A percentile compares a stretch with the other conserved stretches of the same genome.
phyloP scores from a whole-genome alignment of 2,113 vertebrate genomes.

The Brachypodius melanocephalos region DNA sequence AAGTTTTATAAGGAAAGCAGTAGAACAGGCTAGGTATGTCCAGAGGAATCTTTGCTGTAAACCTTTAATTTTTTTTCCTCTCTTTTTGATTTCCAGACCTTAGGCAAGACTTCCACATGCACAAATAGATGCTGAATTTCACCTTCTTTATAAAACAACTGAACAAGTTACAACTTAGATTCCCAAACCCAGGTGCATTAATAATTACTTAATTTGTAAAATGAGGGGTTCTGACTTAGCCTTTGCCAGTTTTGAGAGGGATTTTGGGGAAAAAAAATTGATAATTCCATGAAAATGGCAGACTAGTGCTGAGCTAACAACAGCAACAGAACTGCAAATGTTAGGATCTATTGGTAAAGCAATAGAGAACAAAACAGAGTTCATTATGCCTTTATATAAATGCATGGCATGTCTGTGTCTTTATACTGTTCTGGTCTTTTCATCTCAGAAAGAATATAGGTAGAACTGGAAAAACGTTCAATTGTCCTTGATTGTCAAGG shows the following conservation, averaged over 20 bases:
- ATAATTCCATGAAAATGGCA: neutral
- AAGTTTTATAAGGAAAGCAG: neutral
- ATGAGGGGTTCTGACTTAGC: neutral
- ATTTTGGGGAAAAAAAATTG: neutral
- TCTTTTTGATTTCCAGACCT: neutral
- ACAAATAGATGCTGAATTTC: neutral
- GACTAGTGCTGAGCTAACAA: neutral
- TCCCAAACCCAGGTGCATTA: neutral
- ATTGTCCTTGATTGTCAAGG: constrained; percentile 64
- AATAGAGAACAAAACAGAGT: constrained; percentile 15
- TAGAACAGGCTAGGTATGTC: neutral
- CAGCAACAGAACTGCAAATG: neutral
- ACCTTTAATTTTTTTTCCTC: neutral
- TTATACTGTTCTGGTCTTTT: constrained; percentile 47
- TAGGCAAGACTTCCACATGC: neutral
- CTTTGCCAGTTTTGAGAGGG: neutral
- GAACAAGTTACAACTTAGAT: neutral
- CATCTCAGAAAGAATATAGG: constrained; percentile 43
- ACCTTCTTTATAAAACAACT: neutral
- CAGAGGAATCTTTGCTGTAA: neutral
- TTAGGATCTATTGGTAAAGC: constrained; percentile 27
- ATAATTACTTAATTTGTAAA: neutral
- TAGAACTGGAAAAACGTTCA: constrained; percentile 54
- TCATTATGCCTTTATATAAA: constrained; percentile 52
- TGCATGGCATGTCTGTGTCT: constrained; percentile 11